Conservation (phyloP, 2,113 vertebrate species). For the Periophthalmus modestus region DNA sequence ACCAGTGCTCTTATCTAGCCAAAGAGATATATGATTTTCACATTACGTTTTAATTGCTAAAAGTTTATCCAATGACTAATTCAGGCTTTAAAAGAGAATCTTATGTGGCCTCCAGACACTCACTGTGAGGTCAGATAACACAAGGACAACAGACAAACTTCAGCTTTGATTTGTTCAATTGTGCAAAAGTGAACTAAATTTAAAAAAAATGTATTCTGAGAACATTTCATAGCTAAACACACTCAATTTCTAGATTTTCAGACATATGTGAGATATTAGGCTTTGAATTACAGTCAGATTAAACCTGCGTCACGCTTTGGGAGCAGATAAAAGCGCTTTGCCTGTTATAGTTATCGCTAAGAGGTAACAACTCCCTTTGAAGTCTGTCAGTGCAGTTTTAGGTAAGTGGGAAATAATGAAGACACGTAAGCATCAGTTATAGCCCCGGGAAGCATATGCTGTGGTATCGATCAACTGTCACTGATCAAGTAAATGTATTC, state of each 20-base stretch:
- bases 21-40: background rate
- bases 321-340: background rate
- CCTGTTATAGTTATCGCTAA: background rate
- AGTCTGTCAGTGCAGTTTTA: background rate
- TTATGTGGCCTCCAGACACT: background rate
- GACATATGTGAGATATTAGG: background rate
- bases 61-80: background rate
- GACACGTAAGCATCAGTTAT: slow-evolving; percentile 5
- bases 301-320: background rate
- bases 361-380: slow-evolving; percentile 7
- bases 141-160: background rate
- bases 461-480: slow-evolving; percentile 28
- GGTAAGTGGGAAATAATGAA: background rate
- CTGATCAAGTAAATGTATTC: slow-evolving; percentile 11
- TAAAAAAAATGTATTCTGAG: background rate
- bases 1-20: background rate
- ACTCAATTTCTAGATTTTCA: background rate
- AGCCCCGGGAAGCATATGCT: slow-evolving; percentile 7
- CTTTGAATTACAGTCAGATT: background rate
- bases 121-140: background rate
- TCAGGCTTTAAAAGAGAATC: background rate
- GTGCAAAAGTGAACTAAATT: background rate
- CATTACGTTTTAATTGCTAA: background rate
- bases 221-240: background rate
- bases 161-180: background rate